Evolutionary conservation across 2,888 invertebrate genomes (phyloP).

Genomic region (Chrysodeixis includens): DNA sequence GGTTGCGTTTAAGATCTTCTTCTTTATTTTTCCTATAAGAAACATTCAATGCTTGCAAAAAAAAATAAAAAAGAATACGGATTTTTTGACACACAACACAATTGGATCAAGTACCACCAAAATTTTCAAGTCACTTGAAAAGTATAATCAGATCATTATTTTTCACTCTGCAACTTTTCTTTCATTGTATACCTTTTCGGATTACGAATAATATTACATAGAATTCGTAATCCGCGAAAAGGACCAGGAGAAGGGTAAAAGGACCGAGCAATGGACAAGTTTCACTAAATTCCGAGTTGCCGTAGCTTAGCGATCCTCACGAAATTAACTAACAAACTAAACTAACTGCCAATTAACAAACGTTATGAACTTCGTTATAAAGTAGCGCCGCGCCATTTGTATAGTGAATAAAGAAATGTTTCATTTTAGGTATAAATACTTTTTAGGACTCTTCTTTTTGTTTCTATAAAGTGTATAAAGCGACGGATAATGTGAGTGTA

Average conservation of each 20-base stretch:
- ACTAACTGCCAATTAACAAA: conserved; percentile 6
- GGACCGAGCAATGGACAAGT: conserved; percentile 3
- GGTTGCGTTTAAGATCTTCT: too few species aligned
- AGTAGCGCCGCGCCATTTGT: not conserved
- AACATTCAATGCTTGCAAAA: too few species aligned
- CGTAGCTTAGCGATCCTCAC: conserved; percentile 5
- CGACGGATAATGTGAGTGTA: too few species aligned
- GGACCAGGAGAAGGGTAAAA: conserved; percentile 5
- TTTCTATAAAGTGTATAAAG: too few species aligned
- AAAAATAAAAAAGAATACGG: too few species aligned
- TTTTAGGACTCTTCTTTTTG: not conserved
- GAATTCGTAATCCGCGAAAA: conserved; percentile 6
- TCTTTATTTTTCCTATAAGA: too few species aligned
- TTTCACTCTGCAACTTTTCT: conserved; percentile 2
- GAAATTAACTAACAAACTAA: conserved; percentile 3
- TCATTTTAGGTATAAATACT: not conserved
- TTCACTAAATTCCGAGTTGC: conserved; percentile 1
- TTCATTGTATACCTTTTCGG: not conserved
- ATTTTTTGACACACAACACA: too few species aligned
- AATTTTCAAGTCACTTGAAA: not conserved
- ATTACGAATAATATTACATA: not conserved
- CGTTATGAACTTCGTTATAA: conserved; percentile 2
- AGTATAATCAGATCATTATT: conserved; percentile 1
- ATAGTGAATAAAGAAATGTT: not conserved
- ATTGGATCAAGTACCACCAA: too few species aligned